phyloP scores from a whole-genome alignment of 2,797 vertebrate genomes.

The Rhynchotus rufescens region DNA sequence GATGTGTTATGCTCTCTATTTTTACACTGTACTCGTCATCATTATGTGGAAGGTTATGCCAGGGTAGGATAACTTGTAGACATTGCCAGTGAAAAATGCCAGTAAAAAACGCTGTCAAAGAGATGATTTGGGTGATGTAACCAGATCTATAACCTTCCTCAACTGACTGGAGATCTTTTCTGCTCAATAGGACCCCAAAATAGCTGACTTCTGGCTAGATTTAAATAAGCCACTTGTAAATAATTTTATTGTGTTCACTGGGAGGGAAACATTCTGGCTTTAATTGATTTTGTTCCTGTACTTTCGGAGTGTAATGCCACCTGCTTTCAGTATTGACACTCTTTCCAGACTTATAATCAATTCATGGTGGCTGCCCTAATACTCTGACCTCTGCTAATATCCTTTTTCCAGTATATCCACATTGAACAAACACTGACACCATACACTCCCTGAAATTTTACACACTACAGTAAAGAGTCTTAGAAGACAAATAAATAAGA shows the following conservation, averaged over 20 bases:
- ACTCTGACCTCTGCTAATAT: conserved; percentile 50
- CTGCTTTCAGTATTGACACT: conserved; percentile 66
- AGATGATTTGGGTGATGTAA: background rate
- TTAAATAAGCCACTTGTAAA: conserved; percentile 73
- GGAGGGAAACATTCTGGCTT: conserved; percentile 70
- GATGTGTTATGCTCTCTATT: background rate
- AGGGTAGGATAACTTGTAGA: background rate
- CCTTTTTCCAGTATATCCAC: background rate
- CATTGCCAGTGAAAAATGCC: background rate
- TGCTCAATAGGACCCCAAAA: conserved; percentile 42
- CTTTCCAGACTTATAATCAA: conserved; percentile 63
- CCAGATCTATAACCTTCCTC: conserved; percentile 34
- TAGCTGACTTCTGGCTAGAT: conserved; percentile 55
- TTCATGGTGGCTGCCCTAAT: conserved; percentile 51
- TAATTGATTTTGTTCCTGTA: conserved; percentile 75
- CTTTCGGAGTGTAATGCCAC: conserved; percentile 67
- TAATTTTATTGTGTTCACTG: conserved; percentile 77
- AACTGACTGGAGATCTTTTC: conserved; percentile 5
- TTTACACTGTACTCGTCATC: background rate
- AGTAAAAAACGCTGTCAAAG: background rate
- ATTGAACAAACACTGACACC: conserved; percentile 27
- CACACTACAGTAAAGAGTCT: background rate
- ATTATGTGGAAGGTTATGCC: background rate
- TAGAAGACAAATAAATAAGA: background rate
- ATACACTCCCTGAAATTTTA: conserved; percentile 26